Conservation (phyloP, 2,113 vertebrate species). For the Terrapene triunguis region DNA sequence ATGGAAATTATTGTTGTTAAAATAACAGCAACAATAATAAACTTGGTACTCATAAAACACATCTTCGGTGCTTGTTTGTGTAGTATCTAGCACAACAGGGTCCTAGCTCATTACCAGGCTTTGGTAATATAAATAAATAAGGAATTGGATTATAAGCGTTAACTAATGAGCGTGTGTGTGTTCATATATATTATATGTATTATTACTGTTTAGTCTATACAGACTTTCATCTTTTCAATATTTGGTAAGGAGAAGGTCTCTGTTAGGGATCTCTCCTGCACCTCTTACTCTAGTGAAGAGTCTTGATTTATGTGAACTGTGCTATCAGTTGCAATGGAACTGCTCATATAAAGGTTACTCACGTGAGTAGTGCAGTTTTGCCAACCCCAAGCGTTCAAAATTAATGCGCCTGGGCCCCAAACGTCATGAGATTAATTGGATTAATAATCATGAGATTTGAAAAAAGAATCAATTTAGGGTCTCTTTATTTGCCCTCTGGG, state of each 20-base stretch:
- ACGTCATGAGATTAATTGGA: accelerated
- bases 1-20: not conserved
- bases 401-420: accelerated
- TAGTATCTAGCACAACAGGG: not conserved
- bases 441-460: not conserved
- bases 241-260: not conserved
- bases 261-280: not conserved
- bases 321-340: not conserved
- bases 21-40: accelerated
- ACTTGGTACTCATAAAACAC: not conserved
- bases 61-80: accelerated
- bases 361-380: not conserved
- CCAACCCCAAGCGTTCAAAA: not conserved
- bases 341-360: not conserved
- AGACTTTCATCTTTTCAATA: not conserved
- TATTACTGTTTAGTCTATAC: not conserved
- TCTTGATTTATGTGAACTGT: not conserved
- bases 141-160: not conserved
- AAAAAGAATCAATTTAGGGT: not conserved
- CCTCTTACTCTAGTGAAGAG: not conserved
- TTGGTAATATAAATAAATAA: not conserved
- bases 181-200: not conserved
- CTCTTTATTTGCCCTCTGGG: not conserved
- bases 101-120: accelerated
- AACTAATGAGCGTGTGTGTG: accelerated